Percentiles rank a stretch among this genome's conserved stretches.
Conservation (phyloP, 2,113 vertebrate genomes). For the Thymallus thymallus region DNA sequence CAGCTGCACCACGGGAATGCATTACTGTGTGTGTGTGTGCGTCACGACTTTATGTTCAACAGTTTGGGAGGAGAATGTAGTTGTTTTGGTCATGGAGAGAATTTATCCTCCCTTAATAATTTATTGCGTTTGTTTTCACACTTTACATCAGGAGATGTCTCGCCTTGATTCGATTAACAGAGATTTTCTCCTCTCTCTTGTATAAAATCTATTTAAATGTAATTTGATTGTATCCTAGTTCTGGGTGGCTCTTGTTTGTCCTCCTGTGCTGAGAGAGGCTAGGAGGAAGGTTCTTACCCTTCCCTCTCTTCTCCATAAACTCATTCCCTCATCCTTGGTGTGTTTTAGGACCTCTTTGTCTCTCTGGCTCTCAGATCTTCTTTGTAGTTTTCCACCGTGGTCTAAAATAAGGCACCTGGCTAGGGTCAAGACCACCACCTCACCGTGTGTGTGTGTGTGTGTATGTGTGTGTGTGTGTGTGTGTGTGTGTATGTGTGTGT, state of each 20-base stretch:
- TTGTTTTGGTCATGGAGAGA: neutral
- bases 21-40: neutral
- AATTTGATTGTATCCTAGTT: neutral
- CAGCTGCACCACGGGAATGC: too few species aligned
- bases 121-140: constrained; percentile 1
- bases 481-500: too few species aligned
- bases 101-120: neutral
- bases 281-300: too few species aligned
- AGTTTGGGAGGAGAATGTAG: neutral
- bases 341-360: neutral
- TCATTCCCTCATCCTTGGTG: neutral
- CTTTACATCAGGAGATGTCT: neutral
- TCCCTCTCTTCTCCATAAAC: neutral
- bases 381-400: neutral
- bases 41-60: neutral
- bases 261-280: neutral
- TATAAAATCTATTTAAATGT: neutral
- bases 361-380: constrained; percentile 19
- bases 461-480: too few species aligned
- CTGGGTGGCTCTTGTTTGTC: constrained; percentile 43
- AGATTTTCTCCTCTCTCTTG: neutral
- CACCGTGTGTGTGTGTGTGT: too few species aligned
- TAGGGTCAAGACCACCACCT: constrained; percentile 1
- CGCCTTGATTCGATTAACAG: neutral
- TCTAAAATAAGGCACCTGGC: neutral